phyloP scores from a whole-genome alignment of 2,888 invertebrate genomes.

The Fissipunctia ypsillon region DNA sequence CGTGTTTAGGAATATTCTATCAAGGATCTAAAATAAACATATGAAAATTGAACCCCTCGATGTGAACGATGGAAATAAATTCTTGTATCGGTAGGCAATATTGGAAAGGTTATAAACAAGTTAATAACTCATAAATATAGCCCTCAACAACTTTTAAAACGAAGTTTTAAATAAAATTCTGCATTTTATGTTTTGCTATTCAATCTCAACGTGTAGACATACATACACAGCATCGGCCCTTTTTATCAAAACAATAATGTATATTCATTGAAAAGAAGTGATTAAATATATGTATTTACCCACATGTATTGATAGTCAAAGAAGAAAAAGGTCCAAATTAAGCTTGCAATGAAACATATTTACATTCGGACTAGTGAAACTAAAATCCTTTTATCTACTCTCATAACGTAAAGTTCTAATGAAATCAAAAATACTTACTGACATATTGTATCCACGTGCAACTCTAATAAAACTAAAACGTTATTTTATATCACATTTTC shows the following conservation, averaged over 20 bases:
- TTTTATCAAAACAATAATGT: background rate
- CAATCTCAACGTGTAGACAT: background rate
- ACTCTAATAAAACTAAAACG: background rate
- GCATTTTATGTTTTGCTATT: background rate
- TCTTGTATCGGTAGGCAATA: background rate
- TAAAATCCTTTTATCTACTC: background rate
- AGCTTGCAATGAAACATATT: background rate
- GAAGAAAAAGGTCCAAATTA: background rate
- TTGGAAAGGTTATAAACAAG: background rate
- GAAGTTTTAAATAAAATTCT: background rate
- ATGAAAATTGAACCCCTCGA: constrained; percentile 1
- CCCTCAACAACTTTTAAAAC: background rate
- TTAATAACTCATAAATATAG: background rate
- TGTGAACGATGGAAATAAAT: constrained; percentile 1
- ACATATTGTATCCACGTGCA: background rate
- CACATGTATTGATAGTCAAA: background rate
- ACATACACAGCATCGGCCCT: background rate
- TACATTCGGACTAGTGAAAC: background rate
- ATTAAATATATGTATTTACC: background rate
- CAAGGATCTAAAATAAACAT: constrained; percentile 11
- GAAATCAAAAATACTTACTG: background rate
- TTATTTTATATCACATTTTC: too few relatives aligned
- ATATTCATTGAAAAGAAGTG: background rate
- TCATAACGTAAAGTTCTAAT: background rate
- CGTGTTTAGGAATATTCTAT: constrained; percentile 10